These are phyloP conservation scores for Machimus atricapillus DNA, from an alignment of 2,888 invertebrate genomes.

Conservation along the genomic window DNA sequence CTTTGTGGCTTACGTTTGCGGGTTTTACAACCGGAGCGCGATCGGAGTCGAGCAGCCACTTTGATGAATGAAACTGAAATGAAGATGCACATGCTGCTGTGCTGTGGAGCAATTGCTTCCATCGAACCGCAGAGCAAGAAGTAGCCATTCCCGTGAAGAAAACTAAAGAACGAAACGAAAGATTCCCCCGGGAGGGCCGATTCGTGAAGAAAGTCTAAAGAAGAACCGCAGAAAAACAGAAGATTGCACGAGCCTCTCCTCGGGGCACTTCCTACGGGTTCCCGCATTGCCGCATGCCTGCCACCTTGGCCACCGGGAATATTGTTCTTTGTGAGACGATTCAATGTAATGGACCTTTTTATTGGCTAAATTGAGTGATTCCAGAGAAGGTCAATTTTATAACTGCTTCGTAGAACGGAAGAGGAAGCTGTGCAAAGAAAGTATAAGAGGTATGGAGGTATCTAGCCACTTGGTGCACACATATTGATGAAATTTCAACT, in stretches of 20 bases:
- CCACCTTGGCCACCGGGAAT: neutral
- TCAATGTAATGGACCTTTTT: neutral
- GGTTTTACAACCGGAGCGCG: neutral
- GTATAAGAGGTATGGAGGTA: neutral
- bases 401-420: neutral
- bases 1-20: neutral
- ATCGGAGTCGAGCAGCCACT: neutral
- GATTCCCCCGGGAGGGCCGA: neutral
- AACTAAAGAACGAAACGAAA: neutral
- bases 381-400: neutral
- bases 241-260: constrained; percentile 21
- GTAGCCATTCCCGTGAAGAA: neutral
- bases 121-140: neutral
- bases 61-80: constrained; percentile 39
- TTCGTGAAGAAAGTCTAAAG: constrained; percentile 19
- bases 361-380: neutral
- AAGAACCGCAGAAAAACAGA: neutral
- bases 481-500: neutral
- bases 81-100: constrained; percentile 35
- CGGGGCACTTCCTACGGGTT: neutral
- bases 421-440: neutral
- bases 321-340: neutral
- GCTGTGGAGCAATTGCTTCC: neutral
- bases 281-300: neutral
- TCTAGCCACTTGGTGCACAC: neutral